phyloP scores from a whole-genome alignment of 2,113 vertebrate species.

The Eudyptes chrysolophus region DNA sequence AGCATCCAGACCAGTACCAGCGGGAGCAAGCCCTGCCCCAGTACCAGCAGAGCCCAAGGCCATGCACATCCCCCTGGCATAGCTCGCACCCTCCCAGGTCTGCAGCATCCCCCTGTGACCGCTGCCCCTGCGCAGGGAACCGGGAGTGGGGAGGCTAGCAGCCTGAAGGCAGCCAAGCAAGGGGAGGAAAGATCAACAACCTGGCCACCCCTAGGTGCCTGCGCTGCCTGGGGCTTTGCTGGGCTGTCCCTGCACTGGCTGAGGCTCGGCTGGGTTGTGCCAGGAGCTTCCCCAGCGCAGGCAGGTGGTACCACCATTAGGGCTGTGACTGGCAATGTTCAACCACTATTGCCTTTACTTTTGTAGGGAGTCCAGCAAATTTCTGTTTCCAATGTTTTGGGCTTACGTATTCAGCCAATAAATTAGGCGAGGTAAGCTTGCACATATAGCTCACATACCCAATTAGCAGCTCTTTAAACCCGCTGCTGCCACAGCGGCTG shows the following conservation, averaged over 20 bases:
- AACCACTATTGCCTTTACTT: background rate
- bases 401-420: background rate
- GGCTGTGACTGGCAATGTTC: fast-evolving
- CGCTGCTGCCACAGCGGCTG: fast-evolving
- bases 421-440: background rate
- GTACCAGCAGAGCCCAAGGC: background rate
- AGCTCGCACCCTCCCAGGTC: fast-evolving
- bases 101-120: background rate
- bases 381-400: background rate
- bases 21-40: background rate
- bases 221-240: background rate
- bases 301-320: no score
- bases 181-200: background rate
- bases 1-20: background rate
- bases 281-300: background rate
- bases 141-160: background rate
- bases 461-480: background rate
- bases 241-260: background rate
- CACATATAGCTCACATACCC: fast-evolving
- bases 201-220: background rate
- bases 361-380: background rate
- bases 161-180: background rate
- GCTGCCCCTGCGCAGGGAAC: no score
- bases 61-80: fast-evolving
- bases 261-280: background rate